Evolutionary conservation across 30 jellyfish, hydroid and myxozoan genomes (phyloP), one percentile per base, ranked within the genome.

Genomic region (Pseudorhiza aurosa): DNA sequence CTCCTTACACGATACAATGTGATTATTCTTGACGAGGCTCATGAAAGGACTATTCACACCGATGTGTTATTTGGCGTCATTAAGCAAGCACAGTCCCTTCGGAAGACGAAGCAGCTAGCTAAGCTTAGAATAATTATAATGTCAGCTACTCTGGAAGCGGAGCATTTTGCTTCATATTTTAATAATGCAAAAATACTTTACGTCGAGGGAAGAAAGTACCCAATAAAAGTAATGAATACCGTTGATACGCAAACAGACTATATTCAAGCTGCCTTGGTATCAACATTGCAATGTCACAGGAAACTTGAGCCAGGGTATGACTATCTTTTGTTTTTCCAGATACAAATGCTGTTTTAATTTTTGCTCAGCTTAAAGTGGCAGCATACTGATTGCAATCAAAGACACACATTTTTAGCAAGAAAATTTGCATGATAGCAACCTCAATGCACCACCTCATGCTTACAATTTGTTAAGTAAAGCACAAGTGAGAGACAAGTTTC

Each of bases 131-230:
- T 94, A 11, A 53, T 94, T 24, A 71, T 94, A 56, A 94, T 94
- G 99, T 94, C 99, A 5, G 99, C 99, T 11, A 94, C 99, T 0
- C 57, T 94, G 47, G 88, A 94, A 33, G 97, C 97, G 8, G 96
- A 94, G 2, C 71, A 88, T 18, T 94, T 86, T 94, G 91, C 89
- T 7, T 31, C 63, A n/a, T 94, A 86, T 77, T 94, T 94, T 53
- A 82, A 72, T 32, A 77, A 74, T 44, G 99, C 99, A 19, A 82
- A 94, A 46, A 81, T 88, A 19, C 65, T 96, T 8, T 87, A 77
- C 77, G 81, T 94, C 33, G 97, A 87, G 81, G 99, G 99, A 31
- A 68, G 97, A 53, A 65, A 94, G 30, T 85, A 87, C 50, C 99
- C 96, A 0, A 85, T 94, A 12, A 79, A 77, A 65, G 88, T 88